Evolutionary conservation across 2,113 vertebrate genomes (phyloP).

Genomic region (Odontophorus gujanensis): DNA sequence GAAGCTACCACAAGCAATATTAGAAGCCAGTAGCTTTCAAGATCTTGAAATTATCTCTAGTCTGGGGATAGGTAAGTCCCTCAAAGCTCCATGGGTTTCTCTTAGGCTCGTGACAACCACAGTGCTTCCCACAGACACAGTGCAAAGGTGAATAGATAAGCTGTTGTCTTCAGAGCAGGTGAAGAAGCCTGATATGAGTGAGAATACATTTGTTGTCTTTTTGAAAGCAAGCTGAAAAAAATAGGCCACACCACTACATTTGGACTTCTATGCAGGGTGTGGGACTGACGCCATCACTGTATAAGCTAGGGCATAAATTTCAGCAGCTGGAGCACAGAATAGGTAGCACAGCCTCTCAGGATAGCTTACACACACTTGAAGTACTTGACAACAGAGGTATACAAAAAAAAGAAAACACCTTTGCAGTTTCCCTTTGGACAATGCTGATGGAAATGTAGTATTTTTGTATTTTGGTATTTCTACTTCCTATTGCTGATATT

Average conservation of each 20-base stretch:
- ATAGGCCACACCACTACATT: neutral
- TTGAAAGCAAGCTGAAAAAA: neutral
- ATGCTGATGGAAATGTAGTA: neutral
- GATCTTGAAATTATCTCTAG: slow-evolving; percentile 90
- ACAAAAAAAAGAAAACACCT: neutral
- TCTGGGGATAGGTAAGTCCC: slow-evolving; percentile 87
- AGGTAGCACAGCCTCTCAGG: fast-evolving
- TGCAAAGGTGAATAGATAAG: neutral
- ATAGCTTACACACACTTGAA: neutral
- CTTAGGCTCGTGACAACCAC: neutral
- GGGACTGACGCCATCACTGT: neutral
- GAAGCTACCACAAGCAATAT: slow-evolving; percentile 87
- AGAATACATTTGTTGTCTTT: neutral
- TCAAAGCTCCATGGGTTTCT: neutral
- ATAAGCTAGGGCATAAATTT: neutral
- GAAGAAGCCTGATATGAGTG: neutral
- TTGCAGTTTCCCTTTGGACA: neutral
- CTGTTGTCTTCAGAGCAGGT: neutral
- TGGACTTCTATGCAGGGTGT: neutral
- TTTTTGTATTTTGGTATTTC: neutral
- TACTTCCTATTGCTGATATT: neutral
- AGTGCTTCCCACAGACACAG: neutral
- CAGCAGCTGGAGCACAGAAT: neutral
- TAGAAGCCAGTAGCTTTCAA: slow-evolving; percentile 82
- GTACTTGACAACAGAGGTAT: neutral